Evolutionary conservation across 2,888 invertebrate species (phyloP).

Genomic region (Idaea straminata): DNA sequence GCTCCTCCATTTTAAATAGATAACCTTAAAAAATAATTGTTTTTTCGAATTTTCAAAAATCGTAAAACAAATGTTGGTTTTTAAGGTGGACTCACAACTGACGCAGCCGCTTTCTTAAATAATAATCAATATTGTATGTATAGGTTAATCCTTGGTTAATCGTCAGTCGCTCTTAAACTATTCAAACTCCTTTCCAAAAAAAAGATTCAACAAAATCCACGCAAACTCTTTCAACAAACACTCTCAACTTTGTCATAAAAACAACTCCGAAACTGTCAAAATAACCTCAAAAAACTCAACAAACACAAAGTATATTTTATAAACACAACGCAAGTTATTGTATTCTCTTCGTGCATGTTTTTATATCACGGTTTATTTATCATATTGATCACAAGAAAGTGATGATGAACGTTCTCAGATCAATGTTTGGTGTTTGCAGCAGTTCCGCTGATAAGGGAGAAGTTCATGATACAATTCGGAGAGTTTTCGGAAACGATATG

Average conservation of each 20-base stretch:
- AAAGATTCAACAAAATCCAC: not conserved
- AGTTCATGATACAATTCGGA: slow-evolving; percentile 62
- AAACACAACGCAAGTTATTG: too few relatives aligned
- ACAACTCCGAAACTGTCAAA: not conserved
- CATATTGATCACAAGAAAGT: not conserved
- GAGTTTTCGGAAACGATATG: slow-evolving; percentile 68
- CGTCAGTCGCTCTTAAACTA: too few relatives aligned
- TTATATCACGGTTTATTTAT: not conserved
- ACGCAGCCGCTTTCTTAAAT: too few relatives aligned
- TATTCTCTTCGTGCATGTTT: not conserved
- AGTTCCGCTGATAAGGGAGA: slow-evolving; percentile 65
- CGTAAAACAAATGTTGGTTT: too few relatives aligned
- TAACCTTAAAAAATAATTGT: too few relatives aligned
- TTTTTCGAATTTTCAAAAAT: too few relatives aligned
- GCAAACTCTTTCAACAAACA: not conserved
- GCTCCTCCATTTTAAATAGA: too few relatives aligned
- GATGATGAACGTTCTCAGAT: slow-evolving; percentile 69
- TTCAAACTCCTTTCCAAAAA: not conserved
- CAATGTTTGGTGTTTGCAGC: slow-evolving; percentile 73
- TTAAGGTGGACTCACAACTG: too few relatives aligned
- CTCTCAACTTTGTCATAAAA: not conserved
- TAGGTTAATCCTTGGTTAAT: too few relatives aligned
- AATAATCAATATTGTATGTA: too few relatives aligned
- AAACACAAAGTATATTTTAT: too few relatives aligned
- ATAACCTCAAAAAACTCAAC: not conserved